Percentiles rank a stretch among this genome's conserved stretches.
Conservation (phyloP, 2,888 invertebrate species). For the Eupithecia vulgata region DNA sequence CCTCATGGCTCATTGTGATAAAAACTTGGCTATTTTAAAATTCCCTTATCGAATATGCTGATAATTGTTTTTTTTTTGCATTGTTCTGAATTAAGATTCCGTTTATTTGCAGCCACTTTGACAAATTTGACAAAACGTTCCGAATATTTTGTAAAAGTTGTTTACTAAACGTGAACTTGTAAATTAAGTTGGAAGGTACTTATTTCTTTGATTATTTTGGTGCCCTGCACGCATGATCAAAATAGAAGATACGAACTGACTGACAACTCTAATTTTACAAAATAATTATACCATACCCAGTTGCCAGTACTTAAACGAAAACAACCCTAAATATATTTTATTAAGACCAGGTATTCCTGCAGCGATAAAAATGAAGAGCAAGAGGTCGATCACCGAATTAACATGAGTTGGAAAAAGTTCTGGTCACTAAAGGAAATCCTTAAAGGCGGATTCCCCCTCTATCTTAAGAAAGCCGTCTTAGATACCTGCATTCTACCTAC, state of each 20-base stretch:
- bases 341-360: not conserved
- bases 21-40: slow-evolving; percentile 14
- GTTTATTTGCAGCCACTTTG: not conserved
- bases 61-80: not conserved
- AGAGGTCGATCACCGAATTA: too few relatives aligned
- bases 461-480: too few relatives aligned
- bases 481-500: too few relatives aligned
- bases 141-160: not conserved
- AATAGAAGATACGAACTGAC: not conserved
- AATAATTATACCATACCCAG: not conserved
- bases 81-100: not conserved
- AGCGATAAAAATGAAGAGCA: too few relatives aligned
- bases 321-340: not conserved
- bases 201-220: not conserved
- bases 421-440: too few relatives aligned
- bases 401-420: too few relatives aligned
- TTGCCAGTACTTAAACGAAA: not conserved
- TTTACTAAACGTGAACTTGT: not conserved
- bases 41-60: slow-evolving; percentile 2
- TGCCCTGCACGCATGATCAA: not conserved
- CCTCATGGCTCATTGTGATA: slow-evolving; percentile 29
- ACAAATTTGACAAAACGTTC: not conserved
- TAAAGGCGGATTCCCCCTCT: too few relatives aligned
- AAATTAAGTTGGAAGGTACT: not conserved
- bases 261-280: not conserved